These are phyloP conservation scores for Bombus breviceps DNA, from an alignment of 1,140 invertebrate species.

Conservation along the genomic window DNA sequence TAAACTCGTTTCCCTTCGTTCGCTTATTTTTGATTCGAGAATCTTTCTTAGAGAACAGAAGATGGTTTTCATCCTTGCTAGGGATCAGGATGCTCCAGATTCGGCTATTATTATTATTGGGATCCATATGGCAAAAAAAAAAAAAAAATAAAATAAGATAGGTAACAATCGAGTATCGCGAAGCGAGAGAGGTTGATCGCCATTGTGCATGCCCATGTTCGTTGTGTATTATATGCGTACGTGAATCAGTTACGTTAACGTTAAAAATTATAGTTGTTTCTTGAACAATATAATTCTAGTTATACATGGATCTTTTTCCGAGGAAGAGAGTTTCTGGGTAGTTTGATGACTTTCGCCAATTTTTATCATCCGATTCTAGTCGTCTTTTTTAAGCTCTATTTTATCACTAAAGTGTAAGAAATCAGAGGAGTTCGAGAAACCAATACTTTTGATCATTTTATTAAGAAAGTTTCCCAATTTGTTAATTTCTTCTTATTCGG, in stretches of 20 bases:
- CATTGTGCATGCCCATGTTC: accelerated
- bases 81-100: not conserved
- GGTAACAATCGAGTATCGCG: not conserved
- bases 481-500: no score
- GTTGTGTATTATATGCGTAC: not conserved
- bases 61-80: conserved; percentile 19
- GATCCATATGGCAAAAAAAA: not conserved
- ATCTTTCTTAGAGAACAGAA: not conserved
- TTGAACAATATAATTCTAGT: not conserved
- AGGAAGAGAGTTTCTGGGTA: not conserved
- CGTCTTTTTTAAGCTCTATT: not conserved
- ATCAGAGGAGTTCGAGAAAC: no score
- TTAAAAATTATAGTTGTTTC: not conserved
- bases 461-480: not conserved
- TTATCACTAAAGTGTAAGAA: not conserved
- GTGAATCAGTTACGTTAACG: not conserved
- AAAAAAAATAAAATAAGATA: not conserved
- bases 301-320: not conserved
- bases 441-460: not conserved
- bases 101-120: not conserved
- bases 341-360: no score
- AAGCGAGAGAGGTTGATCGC: not conserved
- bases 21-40: not conserved
- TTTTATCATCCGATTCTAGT: no score
- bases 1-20: conserved; percentile 11